phyloP scores from a whole-genome alignment of 2,888 invertebrate genomes.

The Muscina levida region DNA sequence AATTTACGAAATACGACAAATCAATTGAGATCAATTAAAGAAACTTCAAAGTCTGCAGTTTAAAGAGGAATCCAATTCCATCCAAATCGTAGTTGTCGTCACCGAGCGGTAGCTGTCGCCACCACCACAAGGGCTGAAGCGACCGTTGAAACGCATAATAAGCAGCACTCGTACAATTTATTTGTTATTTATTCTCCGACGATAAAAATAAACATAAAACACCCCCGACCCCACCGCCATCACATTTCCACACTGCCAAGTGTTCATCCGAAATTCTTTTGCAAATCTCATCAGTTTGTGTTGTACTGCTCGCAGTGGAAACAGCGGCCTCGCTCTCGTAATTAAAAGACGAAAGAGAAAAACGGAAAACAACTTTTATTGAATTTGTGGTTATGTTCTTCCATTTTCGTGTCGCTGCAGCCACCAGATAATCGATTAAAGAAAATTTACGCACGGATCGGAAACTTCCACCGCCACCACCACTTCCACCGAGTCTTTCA shows the following conservation, averaged over 20 bases:
- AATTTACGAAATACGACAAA: constrained; percentile 34
- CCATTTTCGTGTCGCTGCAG: neutral
- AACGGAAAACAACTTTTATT: constrained; percentile 14
- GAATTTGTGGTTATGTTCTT: constrained; percentile 46
- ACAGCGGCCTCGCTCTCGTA: constrained; percentile 23
- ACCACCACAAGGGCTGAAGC: neutral
- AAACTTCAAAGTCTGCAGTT: constrained; percentile 38
- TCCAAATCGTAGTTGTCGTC: neutral
- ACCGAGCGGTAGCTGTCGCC: neutral
- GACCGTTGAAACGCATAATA: constrained; percentile 21
- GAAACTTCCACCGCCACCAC: neutral
- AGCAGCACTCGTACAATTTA: constrained; percentile 18
- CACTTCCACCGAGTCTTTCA: neutral
- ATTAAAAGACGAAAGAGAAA: constrained; percentile 8
- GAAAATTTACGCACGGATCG: neutral
- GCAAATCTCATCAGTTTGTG: constrained; percentile 43
- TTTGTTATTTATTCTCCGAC: constrained; percentile 16
- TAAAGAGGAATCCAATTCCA: neutral
- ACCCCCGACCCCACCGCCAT: neutral
- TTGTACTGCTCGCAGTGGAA: constrained; percentile 11
- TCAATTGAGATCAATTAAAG: constrained; percentile 60
- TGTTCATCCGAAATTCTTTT: constrained; percentile 29
- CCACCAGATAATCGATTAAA: constrained; percentile 14
- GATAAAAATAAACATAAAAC: constrained; percentile 28
- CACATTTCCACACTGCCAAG: neutral